Base-by-base conservation (phyloP, 1,140 invertebrate species). In the Orchesella cincta region DNA sequence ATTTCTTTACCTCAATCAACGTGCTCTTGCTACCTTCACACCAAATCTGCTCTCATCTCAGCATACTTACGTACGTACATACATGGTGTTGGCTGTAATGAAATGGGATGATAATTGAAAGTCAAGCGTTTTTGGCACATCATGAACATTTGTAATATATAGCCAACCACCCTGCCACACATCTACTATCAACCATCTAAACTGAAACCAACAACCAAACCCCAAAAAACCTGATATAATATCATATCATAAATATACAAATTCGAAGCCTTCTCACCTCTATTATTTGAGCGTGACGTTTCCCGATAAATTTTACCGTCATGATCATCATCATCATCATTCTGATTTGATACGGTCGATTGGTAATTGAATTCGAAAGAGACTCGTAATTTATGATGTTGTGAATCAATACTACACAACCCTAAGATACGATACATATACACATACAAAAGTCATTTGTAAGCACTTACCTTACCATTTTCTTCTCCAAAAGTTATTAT, bases 291-390 rank as follows among this genome's bases (percentile, higher is more conserved):
- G 74, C 72, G 75, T 79, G 78, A 79, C 75, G 78, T 74, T 39
- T 71, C 75, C 52, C 57, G 74, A 79, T 76, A 73, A 79, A 73
- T 76, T 79, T 67, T 34, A 64, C 28, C 34, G 73, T 76, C 76
- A 76, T 76, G 76, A 75, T 75, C 73, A 80, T 46, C 39, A 46
- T 46, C 39, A 5, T 46, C 39, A 46, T 80, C 79, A 77, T 74
- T 75, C 72, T 79, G 78, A 79, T 76, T 72, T 77, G 76, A 80
- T 80, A 74, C 71, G 74, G 23, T 46, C 35, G 33, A 78, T 64
- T 74, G 76, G 74, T 80, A 80, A 80, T 80, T 80, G 79, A 80
- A 80, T 80, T 80, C 73, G 57, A 62, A 74, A 73, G 73, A 73
- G 73, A 75, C 76, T 74, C 28, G 71, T 80, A 80, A 80, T 77